Conservation (phyloP, 2,888 invertebrate species). For the Morpho helenor region DNA sequence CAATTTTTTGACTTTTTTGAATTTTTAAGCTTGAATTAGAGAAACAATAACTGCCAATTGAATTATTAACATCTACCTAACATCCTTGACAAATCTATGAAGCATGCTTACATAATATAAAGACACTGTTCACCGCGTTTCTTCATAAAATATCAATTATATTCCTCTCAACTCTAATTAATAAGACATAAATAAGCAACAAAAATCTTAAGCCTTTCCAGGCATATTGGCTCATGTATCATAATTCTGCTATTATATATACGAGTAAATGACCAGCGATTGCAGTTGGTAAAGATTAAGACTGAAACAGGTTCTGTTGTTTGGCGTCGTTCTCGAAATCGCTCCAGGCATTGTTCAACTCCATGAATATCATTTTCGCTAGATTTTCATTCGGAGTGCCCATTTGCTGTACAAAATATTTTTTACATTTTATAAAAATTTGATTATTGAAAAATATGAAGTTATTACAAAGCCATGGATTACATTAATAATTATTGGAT, state of each 20-base stretch:
- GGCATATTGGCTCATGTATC: constrained; percentile 14
- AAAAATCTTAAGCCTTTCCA: constrained; percentile 13
- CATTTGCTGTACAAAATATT: constrained; percentile 84
- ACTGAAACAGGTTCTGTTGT: constrained; percentile 83
- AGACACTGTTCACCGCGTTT: constrained; percentile 25
- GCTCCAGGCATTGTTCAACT: constrained; percentile 98
- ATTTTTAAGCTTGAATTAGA: not conserved
- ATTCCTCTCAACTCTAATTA: constrained; percentile 1
- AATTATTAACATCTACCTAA: constrained; percentile 4
- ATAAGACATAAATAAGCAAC: constrained; percentile 1
- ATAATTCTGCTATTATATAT: constrained; percentile 1
- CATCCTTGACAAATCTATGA: constrained; percentile 15
- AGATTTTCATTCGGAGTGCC: constrained; percentile 95
- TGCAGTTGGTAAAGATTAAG: constrained; percentile 33
- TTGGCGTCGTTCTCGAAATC: constrained; percentile 95
- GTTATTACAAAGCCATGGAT: too few species aligned
- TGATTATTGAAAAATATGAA: too few species aligned
- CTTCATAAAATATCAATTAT: constrained; percentile 3
- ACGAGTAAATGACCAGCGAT: not conserved
- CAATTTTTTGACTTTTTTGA: not conserved
- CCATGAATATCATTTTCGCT: constrained; percentile 98
- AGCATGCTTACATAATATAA: constrained; percentile 21
- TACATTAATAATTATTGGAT: too few species aligned
- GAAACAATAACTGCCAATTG: not conserved
- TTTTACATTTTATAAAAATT: too few species aligned